phyloP scores from a whole-genome alignment of 2,888 invertebrate genomes.

The Heterodera filipjevi region DNA sequence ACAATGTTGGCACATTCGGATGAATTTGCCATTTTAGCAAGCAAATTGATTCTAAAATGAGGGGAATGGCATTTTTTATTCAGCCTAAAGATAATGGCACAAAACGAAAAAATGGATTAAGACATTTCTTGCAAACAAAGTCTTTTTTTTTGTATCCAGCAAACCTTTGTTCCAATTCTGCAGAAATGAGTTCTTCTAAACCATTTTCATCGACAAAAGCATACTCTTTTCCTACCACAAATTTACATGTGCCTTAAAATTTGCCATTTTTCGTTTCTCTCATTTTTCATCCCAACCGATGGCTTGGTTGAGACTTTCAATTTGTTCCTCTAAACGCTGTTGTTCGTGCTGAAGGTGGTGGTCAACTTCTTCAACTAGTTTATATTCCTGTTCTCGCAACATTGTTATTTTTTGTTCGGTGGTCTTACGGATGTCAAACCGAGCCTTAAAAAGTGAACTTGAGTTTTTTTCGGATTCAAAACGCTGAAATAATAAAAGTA shows the following conservation, averaged over 20 bases:
- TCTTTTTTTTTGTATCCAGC: too few species aligned
- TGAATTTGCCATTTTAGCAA: too few species aligned
- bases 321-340: neutral
- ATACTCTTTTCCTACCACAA: neutral
- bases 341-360: neutral
- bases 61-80: too few species aligned
- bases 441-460: neutral
- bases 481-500: too few species aligned
- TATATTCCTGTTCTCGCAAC: neutral
- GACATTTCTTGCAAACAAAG: too few species aligned
- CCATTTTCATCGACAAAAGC: neutral
- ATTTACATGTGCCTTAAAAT: slow-evolving; percentile 1
- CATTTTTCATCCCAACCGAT: neutral
- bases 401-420: neutral
- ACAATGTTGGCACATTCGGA: too few species aligned
- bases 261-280: neutral
- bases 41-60: too few species aligned
- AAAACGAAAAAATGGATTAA: too few species aligned
- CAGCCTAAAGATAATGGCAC: too few species aligned
- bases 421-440: neutral
- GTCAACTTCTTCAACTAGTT: neutral
- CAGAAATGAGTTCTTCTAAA: neutral
- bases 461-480: neutral
- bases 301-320: neutral
- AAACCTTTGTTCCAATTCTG: neutral